Evolutionary conservation across 2,797 vertebrate genomes (phyloP).

Genomic region (Cynodonichthys magdalenae): DNA sequence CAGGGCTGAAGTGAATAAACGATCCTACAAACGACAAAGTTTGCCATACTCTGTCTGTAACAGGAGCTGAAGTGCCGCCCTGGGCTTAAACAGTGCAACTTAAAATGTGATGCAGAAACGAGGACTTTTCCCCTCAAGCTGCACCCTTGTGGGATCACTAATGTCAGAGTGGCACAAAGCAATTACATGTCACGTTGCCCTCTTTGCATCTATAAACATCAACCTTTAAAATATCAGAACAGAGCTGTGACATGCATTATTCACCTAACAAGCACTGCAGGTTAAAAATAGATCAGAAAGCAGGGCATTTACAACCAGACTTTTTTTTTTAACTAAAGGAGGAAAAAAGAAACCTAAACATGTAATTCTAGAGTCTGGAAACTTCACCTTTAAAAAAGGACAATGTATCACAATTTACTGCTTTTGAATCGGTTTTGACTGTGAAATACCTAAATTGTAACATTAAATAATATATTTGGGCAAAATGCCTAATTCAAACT

Average conservation of each 20-base stretch:
- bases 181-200: slow-evolving; percentile 31
- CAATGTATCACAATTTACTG: background rate
- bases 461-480: background rate
- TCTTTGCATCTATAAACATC: slow-evolving; percentile 19
- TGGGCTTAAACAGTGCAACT: slow-evolving; percentile 35
- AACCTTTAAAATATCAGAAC: slow-evolving; percentile 19
- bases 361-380: slow-evolving; percentile 10
- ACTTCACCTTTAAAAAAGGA: slow-evolving; percentile 11
- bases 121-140: slow-evolving; percentile 28
- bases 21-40: slow-evolving; percentile 9
- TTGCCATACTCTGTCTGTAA: slow-evolving; percentile 15
- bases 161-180: slow-evolving; percentile 15
- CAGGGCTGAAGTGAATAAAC: slow-evolving; percentile 19
- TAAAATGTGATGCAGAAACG: slow-evolving; percentile 38
- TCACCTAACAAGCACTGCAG: slow-evolving; percentile 17
- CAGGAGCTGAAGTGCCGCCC: slow-evolving; percentile 23
- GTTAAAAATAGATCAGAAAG: slow-evolving; percentile 36
- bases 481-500: background rate
- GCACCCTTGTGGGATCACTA: slow-evolving; percentile 29
- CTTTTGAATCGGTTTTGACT: background rate
- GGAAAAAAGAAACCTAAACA: slow-evolving; percentile 12
- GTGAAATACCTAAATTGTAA: background rate
- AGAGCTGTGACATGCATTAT: slow-evolving; percentile 25
- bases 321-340: slow-evolving; percentile 3
- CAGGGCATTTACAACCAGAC: slow-evolving; percentile 10